These are phyloP conservation scores for Cataglyphis rosenhaueri DNA, from an alignment of 2,888 invertebrate genomes.

Conservation along the genomic window DNA sequence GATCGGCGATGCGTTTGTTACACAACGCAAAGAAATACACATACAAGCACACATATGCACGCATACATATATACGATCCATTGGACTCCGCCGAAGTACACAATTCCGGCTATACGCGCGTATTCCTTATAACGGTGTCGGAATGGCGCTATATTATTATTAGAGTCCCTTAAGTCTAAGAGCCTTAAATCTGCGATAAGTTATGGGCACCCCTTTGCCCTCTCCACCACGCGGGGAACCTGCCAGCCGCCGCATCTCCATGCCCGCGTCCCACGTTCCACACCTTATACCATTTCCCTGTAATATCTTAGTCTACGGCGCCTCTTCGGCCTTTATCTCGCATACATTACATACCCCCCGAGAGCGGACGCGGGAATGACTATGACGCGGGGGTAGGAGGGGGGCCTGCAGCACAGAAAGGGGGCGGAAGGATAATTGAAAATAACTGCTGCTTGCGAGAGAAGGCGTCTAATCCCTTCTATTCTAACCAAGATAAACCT, in stretches of 20 bases:
- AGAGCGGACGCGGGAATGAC: constrained; percentile 62
- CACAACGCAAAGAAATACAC: neutral
- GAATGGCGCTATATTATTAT: constrained; percentile 85
- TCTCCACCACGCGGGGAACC: constrained; percentile 63
- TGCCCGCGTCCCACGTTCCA: constrained; percentile 66
- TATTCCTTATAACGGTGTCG: constrained; percentile 82
- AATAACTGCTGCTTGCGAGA: constrained; percentile 83
- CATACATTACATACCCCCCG: constrained; percentile 84
- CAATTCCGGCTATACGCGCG: constrained; percentile 71
- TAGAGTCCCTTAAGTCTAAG: constrained; percentile 86
- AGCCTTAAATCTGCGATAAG: constrained; percentile 86
- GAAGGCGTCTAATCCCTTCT: constrained; percentile 76
- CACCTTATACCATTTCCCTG: constrained; percentile 84
- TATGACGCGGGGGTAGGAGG: constrained; percentile 58
- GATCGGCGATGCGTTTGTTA: constrained; percentile 17
- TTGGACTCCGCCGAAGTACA: constrained; percentile 49
- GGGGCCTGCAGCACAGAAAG: constrained; percentile 62
- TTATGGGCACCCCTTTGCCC: constrained; percentile 83
- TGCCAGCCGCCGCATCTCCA: constrained; percentile 68
- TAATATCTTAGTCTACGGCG: constrained; percentile 85
- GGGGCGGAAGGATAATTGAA: constrained; percentile 84
- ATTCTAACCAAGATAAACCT: constrained; percentile 83
- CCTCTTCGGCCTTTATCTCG: constrained; percentile 85
- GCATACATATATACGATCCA: constrained; percentile 10
- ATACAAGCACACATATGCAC: neutral